Percentiles rank a stretch among this genome's conserved stretches.
Conservation (phyloP, 2,888 invertebrate species). For the Campoletis raptor region DNA sequence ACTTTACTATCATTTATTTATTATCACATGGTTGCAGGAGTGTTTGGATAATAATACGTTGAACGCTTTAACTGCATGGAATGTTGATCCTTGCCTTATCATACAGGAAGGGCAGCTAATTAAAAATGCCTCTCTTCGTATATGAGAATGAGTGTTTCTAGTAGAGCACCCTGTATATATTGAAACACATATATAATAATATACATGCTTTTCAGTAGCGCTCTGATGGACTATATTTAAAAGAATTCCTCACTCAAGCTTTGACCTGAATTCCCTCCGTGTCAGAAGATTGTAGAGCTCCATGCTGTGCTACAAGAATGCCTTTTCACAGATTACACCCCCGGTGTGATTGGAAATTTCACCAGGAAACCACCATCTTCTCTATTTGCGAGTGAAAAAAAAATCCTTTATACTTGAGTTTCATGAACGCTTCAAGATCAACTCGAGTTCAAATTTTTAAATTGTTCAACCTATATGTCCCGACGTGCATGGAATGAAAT, state of each 20-base stretch:
- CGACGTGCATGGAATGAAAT: not conserved
- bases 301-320: conserved; percentile 28
- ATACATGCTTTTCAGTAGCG: conserved; percentile 2
- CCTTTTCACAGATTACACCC: not conserved
- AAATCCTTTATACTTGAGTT: not conserved
- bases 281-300: conserved; percentile 24
- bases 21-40: too few relatives aligned
- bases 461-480: not conserved
- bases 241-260: conserved; percentile 39
- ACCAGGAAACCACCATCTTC: not conserved
- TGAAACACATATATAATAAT: not conserved
- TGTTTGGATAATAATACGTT: too few relatives aligned
- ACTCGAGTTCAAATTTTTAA: not conserved
- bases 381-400: not conserved
- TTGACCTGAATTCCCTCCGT: conserved; percentile 28
- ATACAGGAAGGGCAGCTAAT: not conserved
- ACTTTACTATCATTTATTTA: too few relatives aligned
- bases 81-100: not conserved
- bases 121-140: not conserved
- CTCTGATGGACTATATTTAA: conserved; percentile 19
- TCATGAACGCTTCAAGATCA: not conserved
- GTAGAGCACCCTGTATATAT: not conserved
- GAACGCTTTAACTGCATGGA: not conserved
- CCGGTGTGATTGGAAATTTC: conserved; percentile 10
- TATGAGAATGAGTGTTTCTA: not conserved